phyloP scores from a whole-genome alignment of 2,888 invertebrate genomes.

The Dryococelus australis region DNA sequence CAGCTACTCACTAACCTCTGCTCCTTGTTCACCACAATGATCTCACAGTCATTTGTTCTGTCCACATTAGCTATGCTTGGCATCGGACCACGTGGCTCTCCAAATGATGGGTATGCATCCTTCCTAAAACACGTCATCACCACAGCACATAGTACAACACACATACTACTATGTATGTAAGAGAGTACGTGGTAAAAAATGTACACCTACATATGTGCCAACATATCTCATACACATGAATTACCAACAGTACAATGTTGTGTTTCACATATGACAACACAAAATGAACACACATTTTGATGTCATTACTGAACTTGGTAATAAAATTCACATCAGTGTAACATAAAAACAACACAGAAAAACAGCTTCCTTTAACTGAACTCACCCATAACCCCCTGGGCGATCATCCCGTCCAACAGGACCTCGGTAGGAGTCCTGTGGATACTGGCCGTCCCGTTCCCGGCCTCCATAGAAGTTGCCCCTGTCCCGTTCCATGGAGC shows the following conservation, averaged over 20 bases:
- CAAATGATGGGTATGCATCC: not conserved
- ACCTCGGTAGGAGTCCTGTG: not conserved
- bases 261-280: too few relatives aligned
- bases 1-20: conserved; percentile 72
- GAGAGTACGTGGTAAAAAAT: not conserved
- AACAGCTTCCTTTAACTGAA: not conserved
- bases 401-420: not conserved
- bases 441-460: not conserved
- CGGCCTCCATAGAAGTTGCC: not conserved
- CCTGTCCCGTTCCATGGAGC: not conserved
- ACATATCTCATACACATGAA: too few relatives aligned
- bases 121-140: conserved; percentile 7
- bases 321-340: too few relatives aligned
- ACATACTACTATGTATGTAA: not conserved
- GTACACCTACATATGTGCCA: not conserved
- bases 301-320: too few relatives aligned
- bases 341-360: too few relatives aligned
- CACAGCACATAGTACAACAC: not conserved
- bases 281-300: too few relatives aligned
- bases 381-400: not conserved
- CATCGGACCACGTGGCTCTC: conserved; percentile 20
- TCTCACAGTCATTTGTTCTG: conserved; percentile 83
- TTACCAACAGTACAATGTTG: too few relatives aligned
- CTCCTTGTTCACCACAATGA: conserved; percentile 82
- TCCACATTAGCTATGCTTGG: conserved; percentile 35